These are phyloP conservation scores for Agrotis clavis DNA, from an alignment of 2,888 invertebrate genomes.

Conservation along the genomic window DNA sequence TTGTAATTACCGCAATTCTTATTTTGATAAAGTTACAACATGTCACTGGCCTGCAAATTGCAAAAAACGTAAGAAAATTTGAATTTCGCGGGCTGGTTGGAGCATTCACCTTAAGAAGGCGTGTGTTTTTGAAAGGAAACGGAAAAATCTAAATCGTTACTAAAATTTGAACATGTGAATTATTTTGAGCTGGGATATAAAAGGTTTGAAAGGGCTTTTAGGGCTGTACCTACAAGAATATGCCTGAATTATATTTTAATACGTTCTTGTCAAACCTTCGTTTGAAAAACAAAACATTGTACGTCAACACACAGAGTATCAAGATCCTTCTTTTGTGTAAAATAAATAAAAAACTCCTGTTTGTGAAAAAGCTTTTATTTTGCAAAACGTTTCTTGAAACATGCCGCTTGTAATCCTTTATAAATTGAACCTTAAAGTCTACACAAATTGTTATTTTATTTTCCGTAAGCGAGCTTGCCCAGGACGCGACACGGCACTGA, in stretches of 20 bases:
- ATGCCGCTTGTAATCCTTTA: background rate
- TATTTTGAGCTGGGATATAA: background rate
- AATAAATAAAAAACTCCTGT: background rate
- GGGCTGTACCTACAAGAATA: background rate
- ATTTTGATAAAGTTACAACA: too few species aligned
- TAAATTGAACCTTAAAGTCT: background rate
- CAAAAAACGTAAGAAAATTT: too few species aligned
- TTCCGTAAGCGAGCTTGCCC: too few species aligned
- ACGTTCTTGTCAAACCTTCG: background rate
- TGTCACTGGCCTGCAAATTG: too few species aligned
- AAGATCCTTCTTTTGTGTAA: background rate
- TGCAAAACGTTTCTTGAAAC: background rate
- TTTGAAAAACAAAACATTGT: background rate
- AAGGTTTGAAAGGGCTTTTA: background rate
- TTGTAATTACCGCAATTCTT: too few species aligned
- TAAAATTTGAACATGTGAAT: background rate
- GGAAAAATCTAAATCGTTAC: slow-evolving; percentile 12
- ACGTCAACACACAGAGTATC: slow-evolving; percentile 1
- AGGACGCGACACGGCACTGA: too few species aligned
- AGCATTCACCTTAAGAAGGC: too few species aligned
- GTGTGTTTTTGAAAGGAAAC: background rate
- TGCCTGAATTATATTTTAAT: background rate
- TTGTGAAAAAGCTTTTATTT: background rate
- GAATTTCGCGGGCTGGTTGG: too few species aligned
- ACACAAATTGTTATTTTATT: background rate